Base-by-base conservation (phyloP, 1,140 invertebrate genomes). In the Diabrotica undecimpunctata region DNA sequence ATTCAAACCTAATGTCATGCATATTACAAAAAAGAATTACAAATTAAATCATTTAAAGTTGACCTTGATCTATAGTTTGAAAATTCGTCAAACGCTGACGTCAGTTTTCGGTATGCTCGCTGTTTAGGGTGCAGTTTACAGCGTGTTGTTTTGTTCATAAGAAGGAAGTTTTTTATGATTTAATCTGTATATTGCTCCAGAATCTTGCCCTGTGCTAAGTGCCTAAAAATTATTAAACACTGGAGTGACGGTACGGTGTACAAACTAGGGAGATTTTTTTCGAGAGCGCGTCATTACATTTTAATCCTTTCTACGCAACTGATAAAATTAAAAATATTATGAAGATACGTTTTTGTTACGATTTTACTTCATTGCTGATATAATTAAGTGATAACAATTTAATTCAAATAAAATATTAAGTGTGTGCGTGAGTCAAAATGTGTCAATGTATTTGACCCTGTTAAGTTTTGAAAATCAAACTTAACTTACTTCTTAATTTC, bases 171-270 rank as follows among this genome's bases (percentile, higher is more conserved):
- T 70, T 58, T 73, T 64, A 60, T 70, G 41, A 46, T 70, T 70
- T 39, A 62, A 25, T 54, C 53, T 62, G 67, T 70, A 64, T 74
- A 74, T 75, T 76, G 72, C 75, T 76, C 71, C 69, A 76, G 75
- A 78, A 74, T 78, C 72, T 76, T 77, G 74, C 74, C 74, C 70
- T 75, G 74, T 76, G 76, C 74, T 74, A 66, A 73, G 76, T 76
- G 73, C 74, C 73, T 76, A 70, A 75, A 75, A 62, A 52, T 25
- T 54, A 62, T 70, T 76, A 73, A 69, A 74, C 66, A 74, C 66
- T 73, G 72, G 69, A 71, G 71, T 73, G 72, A 72, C 63, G 69
- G 72, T 72, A 61, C 65, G 66, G 64, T 71, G 67, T 74, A 66
- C 62, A 36, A 68, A 64, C 62, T 60, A 64, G 62, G 57, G 66